Evolutionary conservation across 1,140 invertebrate genomes (phyloP).

Genomic region (Micrasema minimum): DNA sequence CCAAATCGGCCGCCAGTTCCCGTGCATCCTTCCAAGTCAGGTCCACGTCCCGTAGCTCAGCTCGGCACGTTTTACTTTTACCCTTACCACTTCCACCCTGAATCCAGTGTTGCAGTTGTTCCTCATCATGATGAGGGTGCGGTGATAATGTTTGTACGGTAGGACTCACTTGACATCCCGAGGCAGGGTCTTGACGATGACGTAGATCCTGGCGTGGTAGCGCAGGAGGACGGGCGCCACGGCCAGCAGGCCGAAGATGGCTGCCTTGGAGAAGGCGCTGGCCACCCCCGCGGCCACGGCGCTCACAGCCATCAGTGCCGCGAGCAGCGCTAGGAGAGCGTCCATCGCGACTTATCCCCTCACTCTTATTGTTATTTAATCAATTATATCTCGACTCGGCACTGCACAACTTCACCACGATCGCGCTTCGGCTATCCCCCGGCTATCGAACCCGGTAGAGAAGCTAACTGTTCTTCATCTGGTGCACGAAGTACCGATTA

Average conservation of each 20-base stretch:
- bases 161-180: constrained; percentile 69
- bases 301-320: constrained; percentile 67
- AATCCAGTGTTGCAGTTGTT: no score
- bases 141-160: no score
- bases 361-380: not conserved
- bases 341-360: constrained; percentile 57
- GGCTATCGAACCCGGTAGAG: not conserved
- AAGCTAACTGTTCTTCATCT: constrained; percentile 9
- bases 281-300: constrained; percentile 67
- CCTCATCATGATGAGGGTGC: no score
- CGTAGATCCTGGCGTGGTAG: constrained; percentile 68
- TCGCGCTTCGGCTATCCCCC: no score
- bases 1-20: no score
- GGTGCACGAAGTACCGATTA: not conserved
- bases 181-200: constrained; percentile 69
- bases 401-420: no score
- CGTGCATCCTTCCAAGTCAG: no score
- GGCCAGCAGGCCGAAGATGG: constrained; percentile 67
- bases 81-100: no score
- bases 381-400: no score
- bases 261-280: constrained; percentile 67
- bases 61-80: no score
- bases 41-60: no score
- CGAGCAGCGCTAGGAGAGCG: constrained; percentile 67
- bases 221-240: constrained; percentile 67